Evolutionary conservation across 2,113 vertebrate genomes (phyloP).

Genomic region (Phalacrocorax brasilianus): DNA sequence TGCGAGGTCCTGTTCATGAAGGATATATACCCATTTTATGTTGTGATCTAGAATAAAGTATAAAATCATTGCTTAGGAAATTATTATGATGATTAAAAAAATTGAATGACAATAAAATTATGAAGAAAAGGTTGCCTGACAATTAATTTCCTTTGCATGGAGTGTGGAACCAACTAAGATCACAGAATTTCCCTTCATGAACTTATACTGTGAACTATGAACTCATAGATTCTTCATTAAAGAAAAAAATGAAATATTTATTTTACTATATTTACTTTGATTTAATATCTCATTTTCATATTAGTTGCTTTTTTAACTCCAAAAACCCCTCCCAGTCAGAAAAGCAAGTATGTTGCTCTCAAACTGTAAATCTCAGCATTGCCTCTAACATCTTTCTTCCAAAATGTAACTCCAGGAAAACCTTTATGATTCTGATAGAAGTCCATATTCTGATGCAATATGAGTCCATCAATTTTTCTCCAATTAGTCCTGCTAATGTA

Average conservation of each 20-base stretch:
- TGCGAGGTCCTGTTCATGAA: neutral
- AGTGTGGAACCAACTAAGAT: neutral
- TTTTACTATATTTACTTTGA: neutral
- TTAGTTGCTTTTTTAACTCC: neutral
- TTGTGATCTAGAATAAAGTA: neutral
- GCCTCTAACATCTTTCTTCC: neutral
- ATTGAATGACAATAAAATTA: neutral
- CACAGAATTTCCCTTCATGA: neutral
- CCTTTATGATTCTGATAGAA: neutral
- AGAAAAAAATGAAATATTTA: neutral
- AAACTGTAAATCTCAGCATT: neutral
- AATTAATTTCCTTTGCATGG: neutral
- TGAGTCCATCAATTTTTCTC: neutral
- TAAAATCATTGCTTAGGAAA: neutral
- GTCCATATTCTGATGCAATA: neutral
- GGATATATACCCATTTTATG: neutral
- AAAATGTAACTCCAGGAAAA: neutral
- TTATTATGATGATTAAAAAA: neutral
- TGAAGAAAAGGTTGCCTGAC: neutral
- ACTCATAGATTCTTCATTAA: neutral
- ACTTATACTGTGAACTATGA: neutral
- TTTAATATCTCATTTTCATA: neutral
- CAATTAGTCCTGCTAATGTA: neutral
- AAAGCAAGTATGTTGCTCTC: neutral
- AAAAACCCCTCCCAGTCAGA: neutral